Evolutionary conservation across 2,113 vertebrate species (phyloP), one percentile per base, ranked within the genome.

Genomic region (Litocranius walleri): DNA sequence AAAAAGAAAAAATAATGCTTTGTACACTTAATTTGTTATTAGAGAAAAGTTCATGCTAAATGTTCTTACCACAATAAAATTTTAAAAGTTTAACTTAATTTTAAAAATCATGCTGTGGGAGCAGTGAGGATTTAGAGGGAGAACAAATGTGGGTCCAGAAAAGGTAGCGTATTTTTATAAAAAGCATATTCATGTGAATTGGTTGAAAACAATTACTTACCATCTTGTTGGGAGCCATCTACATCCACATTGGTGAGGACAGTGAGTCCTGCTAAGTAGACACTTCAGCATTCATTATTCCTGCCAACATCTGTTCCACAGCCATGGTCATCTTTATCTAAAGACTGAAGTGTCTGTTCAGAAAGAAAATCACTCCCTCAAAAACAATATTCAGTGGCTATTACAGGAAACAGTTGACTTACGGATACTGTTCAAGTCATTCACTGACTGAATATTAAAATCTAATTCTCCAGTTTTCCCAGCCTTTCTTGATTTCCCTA

Each of bases 201-300:
- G 23, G 48, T 8, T 67, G 45, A 67, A 64, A 56, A 1, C 16
- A 25, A 59, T 78, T 25, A n/a, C 4, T 52, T 93, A 98, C 98
- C 99, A 94, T 61, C 71, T 91, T 91, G 98, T 45, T 77, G 71
- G 2, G 48, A 97, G 84, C 95, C 98, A 3, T 98, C 97, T 25
- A 98, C 98, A 1, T 99, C 99, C 33, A 99, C 99, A 3, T 99
- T 99, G 29, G 99, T 99, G 25, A 99, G 86, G 96, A 99, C 99
- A 0, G 98, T 99, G 81, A 99, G 99, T 8, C 99, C 99, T 1
- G 99, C 99, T 78, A 98, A 97, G 12, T 94, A 97, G 92, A 99
- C 3, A 99, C 99, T 0, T 99, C 99, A 0, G 99, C 12, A 0
- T 98, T 99, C 12, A 0, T 98, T 99, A 97, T 99, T 98, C 96